These are phyloP conservation scores for Kryptolebias marmoratus DNA, from an alignment of 2,113 vertebrate species.

Conservation along the genomic window DNA sequence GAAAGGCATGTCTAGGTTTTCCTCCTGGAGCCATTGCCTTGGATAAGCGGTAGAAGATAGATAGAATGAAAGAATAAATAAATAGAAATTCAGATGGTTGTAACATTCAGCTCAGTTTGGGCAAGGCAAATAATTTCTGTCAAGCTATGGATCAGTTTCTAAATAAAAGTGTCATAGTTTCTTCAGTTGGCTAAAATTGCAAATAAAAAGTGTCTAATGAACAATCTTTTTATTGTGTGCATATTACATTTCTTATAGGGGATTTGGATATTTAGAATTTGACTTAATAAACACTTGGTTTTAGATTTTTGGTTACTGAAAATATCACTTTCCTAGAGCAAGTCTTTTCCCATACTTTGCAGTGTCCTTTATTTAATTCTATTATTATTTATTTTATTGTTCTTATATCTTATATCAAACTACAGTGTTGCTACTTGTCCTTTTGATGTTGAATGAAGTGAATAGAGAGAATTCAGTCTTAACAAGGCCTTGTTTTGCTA, in stretches of 20 bases:
- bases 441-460: constrained; percentile 49
- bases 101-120: too few relatives aligned
- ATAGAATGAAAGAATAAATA: too few relatives aligned
- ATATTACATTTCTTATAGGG: too few relatives aligned
- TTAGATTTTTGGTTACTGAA: neutral
- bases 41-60: too few relatives aligned
- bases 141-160: neutral
- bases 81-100: too few relatives aligned
- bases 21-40: too few relatives aligned
- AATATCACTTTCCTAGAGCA: constrained; percentile 5
- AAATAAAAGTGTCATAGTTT: neutral
- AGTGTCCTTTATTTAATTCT: constrained; percentile 37
- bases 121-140: too few relatives aligned
- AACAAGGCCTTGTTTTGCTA: constrained; percentile 32
- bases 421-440: constrained; percentile 48
- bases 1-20: too few relatives aligned
- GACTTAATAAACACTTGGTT: too few relatives aligned
- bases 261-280: too few relatives aligned
- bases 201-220: too few relatives aligned
- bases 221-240: too few relatives aligned
- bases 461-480: constrained; percentile 37
- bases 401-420: neutral
- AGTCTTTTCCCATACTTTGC: neutral
- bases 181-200: accelerated
- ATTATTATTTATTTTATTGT: neutral